Evolutionary conservation across 2,797 vertebrate species (phyloP).

Genomic region (Bucorvus abyssinicus): DNA sequence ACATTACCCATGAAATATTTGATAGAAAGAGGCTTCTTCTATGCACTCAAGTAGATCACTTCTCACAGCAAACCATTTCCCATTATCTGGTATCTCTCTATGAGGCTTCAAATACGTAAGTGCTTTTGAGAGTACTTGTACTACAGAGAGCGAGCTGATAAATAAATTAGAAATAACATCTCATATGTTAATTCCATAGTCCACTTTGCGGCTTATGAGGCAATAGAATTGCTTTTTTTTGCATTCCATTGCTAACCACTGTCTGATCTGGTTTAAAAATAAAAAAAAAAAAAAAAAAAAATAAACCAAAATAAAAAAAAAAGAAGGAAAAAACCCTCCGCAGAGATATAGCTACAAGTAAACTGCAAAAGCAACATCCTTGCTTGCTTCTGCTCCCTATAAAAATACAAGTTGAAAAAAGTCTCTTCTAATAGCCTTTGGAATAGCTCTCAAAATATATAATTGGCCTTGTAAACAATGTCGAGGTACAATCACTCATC

Average conservation of each 20-base stretch:
- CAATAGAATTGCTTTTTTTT: conserved; percentile 64
- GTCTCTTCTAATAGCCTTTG: neutral
- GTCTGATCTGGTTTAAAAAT: neutral
- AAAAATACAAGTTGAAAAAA: neutral
- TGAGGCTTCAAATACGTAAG: conserved; percentile 38
- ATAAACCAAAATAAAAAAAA: neutral
- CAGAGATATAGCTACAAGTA: conserved; percentile 15
- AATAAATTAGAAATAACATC: conserved; percentile 68
- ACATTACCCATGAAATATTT: conserved; percentile 72
- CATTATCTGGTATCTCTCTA: conserved; percentile 41
- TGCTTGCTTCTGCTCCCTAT: neutral
- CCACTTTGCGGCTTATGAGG: conserved; percentile 66
- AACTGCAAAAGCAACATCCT: neutral
- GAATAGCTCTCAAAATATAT: conserved; percentile 41
- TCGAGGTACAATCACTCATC: conserved; percentile 30
- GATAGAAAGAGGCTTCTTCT: conserved; percentile 64
- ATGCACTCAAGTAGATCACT: conserved; percentile 51
- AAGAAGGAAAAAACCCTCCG: neutral
- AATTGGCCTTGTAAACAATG: conserved; percentile 34
- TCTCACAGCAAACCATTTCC: conserved; percentile 66
- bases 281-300: neutral
- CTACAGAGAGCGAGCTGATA: conserved; percentile 20
- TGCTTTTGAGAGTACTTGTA: conserved; percentile 56
- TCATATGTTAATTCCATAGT: conserved; percentile 62
- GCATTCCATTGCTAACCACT: conserved; percentile 61